A percentile compares a stretch with the other conserved stretches of the same genome.
Evolutionary conservation across 1,140 invertebrate genomes (phyloP).

Genomic region (Mya arenaria): DNA sequence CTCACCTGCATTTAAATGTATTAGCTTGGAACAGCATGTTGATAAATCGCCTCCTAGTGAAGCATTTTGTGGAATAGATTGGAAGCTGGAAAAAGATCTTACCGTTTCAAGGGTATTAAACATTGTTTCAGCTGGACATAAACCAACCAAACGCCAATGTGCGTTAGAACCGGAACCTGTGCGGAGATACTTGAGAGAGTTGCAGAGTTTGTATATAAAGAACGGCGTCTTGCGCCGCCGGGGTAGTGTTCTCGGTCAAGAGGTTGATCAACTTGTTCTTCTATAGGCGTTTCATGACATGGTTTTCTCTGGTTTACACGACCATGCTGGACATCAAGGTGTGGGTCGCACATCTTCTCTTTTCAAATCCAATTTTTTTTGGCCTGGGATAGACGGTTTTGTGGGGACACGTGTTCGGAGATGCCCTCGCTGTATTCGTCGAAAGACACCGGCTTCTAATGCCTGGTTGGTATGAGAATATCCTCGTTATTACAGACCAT

Average conservation of each 20-base stretch:
- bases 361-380: conserved; percentile 20
- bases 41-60: too few species aligned
- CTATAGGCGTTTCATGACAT: not conserved
- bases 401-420: not conserved
- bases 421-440: conserved; percentile 17
- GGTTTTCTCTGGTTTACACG: conserved; percentile 24
- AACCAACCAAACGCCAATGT: not conserved
- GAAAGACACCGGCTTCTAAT: not conserved
- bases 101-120: not conserved
- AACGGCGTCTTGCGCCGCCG: conserved; percentile 43
- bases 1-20: too few species aligned
- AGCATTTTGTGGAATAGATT: not conserved
- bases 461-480: conserved; percentile 34
- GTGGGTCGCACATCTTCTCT: not conserved
- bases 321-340: conserved; percentile 28
- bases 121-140: not conserved
- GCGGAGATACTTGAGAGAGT: conserved; percentile 28
- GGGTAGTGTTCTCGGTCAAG: not conserved
- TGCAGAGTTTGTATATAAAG: conserved; percentile 12
- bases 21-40: too few species aligned
- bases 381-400: conserved; percentile 34
- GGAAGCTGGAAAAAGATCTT: not conserved
- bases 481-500: conserved; percentile 39
- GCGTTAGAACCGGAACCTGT: not conserved
- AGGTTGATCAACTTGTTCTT: conserved; percentile 1